Evolutionary conservation across 2,888 invertebrate species (phyloP).

Genomic region (Microctonus brassicae): DNA sequence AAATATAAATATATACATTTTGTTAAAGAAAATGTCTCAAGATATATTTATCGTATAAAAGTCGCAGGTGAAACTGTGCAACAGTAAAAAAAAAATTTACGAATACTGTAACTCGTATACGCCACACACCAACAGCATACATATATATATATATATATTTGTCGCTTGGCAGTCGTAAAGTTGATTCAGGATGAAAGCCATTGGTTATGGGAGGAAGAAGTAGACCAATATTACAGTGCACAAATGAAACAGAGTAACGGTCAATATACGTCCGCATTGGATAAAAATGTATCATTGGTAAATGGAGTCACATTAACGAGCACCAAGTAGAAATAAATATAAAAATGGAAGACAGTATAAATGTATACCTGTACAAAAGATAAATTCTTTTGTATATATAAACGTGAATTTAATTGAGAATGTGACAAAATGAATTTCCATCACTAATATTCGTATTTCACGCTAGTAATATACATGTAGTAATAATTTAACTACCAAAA

Average conservation of each 20-base stretch:
- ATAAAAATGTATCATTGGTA: constrained; percentile 6
- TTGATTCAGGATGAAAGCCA: background rate
- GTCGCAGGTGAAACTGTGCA: constrained; percentile 48
- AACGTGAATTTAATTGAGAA: too few species aligned
- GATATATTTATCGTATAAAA: constrained; percentile 26
- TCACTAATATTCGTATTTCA: too few species aligned
- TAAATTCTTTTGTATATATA: background rate
- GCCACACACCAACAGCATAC: background rate
- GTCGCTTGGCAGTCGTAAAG: constrained; percentile 25
- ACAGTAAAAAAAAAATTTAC: constrained; percentile 29
- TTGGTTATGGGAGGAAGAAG: background rate
- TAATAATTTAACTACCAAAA: too few species aligned
- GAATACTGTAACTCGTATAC: constrained; percentile 13
- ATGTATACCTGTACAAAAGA: background rate
- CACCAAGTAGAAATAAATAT: background rate
- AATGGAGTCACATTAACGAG: background rate
- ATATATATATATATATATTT: background rate
- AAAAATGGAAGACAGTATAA: background rate
- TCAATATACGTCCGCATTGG: constrained; percentile 5
- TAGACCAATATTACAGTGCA: background rate
- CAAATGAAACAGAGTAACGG: background rate
- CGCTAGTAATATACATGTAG: too few species aligned
- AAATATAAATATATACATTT: background rate
- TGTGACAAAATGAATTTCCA: too few species aligned
- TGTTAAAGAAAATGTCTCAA: background rate